These are phyloP conservation scores for Elmis aenea DNA, from an alignment of 2,888 invertebrate species.

Conservation along the genomic window DNA sequence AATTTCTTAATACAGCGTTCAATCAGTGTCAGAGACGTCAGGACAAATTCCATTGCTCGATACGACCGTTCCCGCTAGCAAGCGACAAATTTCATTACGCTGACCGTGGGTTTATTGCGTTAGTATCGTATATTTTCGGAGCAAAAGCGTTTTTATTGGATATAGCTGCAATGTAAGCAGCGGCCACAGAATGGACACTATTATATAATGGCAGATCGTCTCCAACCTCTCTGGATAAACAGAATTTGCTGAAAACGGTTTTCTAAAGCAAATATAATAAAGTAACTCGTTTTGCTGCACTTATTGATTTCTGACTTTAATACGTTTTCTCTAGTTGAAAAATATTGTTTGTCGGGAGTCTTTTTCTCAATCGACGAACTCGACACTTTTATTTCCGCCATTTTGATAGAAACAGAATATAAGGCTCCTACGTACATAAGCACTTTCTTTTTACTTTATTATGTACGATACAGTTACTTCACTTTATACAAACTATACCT, in stretches of 20 bases:
- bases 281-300: conserved; percentile 20
- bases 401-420: no score
- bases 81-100: no score
- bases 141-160: neutral
- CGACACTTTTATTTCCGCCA: no score
- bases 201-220: conserved; percentile 8
- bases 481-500: no score
- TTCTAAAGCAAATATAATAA: conserved; percentile 24
- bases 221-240: conserved; percentile 15
- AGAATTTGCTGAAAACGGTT: conserved; percentile 19
- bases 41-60: conserved; percentile 15
- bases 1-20: conserved; percentile 20
- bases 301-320: conserved; percentile 22
- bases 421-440: no score
- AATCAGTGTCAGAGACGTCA: conserved; percentile 19
- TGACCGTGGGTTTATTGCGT: no score
- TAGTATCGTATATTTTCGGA: no score
- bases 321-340: conserved; percentile 17
- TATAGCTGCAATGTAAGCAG: neutral
- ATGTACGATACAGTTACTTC: no score
- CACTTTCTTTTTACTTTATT: no score
- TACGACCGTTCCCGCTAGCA: no score
- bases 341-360: conserved; percentile 8
- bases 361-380: neutral
- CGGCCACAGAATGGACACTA: neutral